Evolutionary conservation across 2,113 vertebrate species (phyloP).

Genomic region (Terrapene triunguis): DNA sequence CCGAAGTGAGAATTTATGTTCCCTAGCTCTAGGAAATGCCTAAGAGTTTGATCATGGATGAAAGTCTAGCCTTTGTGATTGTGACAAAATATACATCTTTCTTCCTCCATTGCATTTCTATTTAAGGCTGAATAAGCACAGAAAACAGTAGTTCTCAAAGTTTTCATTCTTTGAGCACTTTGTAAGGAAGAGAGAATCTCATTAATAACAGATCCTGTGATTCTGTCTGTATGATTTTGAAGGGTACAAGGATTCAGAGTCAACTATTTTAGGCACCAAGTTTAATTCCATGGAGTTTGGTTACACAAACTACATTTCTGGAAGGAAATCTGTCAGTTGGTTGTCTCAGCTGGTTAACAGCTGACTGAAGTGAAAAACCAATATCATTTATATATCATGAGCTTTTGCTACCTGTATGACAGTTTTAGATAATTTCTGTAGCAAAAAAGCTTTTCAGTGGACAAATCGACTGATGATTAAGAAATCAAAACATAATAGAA

Average conservation of each 20-base stretch:
- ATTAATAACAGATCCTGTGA: not conserved
- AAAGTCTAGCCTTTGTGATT: not conserved
- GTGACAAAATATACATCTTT: not conserved
- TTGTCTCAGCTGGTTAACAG: not conserved
- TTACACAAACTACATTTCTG: not conserved
- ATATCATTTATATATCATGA: not conserved
- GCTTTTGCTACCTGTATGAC: not conserved
- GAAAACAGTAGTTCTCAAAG: not conserved
- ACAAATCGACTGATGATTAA: not conserved
- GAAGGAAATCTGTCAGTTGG: not conserved
- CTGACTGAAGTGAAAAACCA: not conserved
- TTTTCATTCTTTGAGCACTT: not conserved
- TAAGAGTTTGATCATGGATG: slow-evolving; percentile 13
- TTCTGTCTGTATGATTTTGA: not conserved
- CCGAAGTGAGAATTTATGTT: not conserved
- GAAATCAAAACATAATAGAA: not conserved
- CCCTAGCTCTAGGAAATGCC: rapidly evolving
- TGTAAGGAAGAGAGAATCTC: not conserved
- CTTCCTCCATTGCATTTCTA: not conserved
- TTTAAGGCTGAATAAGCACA: not conserved
- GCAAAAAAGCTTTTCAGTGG: slow-evolving; percentile 15
- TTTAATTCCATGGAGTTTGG: not conserved
- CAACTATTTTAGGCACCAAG: not conserved
- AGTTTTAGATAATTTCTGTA: not conserved
- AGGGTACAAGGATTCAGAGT: not conserved